Evolutionary conservation across 2,888 invertebrate genomes (phyloP), one percentile per base, ranked within the genome.

Genomic region (Pilophorus perplexus): DNA sequence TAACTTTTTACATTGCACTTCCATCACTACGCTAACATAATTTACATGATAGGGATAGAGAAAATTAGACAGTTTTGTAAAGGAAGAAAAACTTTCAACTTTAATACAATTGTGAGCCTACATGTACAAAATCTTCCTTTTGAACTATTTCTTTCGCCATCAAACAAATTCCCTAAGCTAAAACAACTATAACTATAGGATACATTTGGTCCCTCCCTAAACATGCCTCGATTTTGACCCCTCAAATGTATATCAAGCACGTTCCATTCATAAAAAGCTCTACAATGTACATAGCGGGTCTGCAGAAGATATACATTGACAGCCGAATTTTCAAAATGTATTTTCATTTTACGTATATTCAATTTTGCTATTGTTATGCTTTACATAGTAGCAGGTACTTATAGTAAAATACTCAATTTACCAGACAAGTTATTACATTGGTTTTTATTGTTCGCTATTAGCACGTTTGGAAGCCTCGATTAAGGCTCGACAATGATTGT

Each of bases 1-100:
- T 64, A 64, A 64, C 64, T 64, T 64, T 64, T 27, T 64, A 64
- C 64, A 64, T 64, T 64, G 64, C 64, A 64, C 64, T 50, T 64
- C 42, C 38, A 52, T 38, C 23, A 28, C 64, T 64, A 64, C 50
- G 6, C 64, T 64, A 52, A 62, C 8, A 52, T 44, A 23, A 62
- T 62, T 46, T 46, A 62, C 62, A 46, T 62, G 48, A 62, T 62
- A n/a, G n/a, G n/a, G 48, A 20, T 20, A 18, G n/a, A 18, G 12
- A 20, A 48, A 12, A 18, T n/a, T 18, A 18, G 42, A 42, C 14
- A 18, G 42, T 42, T 33, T 42, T 18, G 42, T 42, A n/a, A 16
- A 4, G 18, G 5, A 42, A 8, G 42, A 42, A 42, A 42, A 18
- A 42, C 18, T 42, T 42, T 16, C 42, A 42, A n/a, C n/a, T n/a